These are phyloP conservation scores for Gulo gulo DNA, from an alignment of 2,113 vertebrate genomes.

Conservation along the genomic window DNA sequence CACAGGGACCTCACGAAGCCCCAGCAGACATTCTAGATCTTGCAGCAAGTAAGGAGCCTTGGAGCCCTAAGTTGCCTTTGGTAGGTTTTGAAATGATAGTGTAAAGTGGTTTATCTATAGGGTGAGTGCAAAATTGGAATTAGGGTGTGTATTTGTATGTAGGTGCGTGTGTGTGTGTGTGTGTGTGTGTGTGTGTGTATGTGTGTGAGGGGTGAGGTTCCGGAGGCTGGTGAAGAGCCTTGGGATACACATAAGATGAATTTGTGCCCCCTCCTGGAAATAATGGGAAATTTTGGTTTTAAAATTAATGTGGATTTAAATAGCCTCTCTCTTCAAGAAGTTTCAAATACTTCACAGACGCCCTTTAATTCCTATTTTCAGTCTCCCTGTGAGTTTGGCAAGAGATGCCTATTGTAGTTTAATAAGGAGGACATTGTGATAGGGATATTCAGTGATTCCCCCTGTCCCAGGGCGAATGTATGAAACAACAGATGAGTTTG, in stretches of 20 bases:
- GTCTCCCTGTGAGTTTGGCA: background rate
- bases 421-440: background rate
- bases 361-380: background rate
- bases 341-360: background rate
- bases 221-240: background rate
- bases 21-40: background rate
- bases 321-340: background rate
- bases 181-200: background rate
- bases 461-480: background rate
- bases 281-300: background rate
- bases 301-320: constrained; percentile 13
- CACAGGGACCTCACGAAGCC: background rate
- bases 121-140: background rate
- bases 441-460: background rate
- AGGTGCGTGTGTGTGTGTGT: background rate
- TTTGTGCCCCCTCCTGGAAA: constrained; percentile 58
- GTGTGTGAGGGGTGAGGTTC: background rate
- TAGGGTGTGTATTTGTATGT: background rate
- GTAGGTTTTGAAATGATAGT: background rate
- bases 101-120: background rate
- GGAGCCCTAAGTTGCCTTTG: background rate
- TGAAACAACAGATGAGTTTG: background rate
- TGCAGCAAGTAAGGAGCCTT: background rate
- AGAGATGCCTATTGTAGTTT: background rate
- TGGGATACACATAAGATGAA: background rate